Base-by-base conservation (phyloP, 1,140 invertebrate species). In the Glossosoma conforme region DNA sequence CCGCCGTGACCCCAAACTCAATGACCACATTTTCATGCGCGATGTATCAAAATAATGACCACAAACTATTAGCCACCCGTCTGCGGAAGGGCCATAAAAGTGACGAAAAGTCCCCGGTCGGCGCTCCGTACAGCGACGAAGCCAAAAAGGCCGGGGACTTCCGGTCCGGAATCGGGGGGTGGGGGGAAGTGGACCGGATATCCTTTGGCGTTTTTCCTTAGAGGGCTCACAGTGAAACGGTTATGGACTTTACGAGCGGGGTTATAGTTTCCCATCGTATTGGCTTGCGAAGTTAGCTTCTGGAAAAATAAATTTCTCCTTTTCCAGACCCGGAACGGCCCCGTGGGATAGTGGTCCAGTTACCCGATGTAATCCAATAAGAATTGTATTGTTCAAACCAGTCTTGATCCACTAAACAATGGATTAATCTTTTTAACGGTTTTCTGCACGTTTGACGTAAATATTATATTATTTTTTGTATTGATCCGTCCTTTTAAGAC, bases 31-130 rank as follows among this genome's bases (percentile, higher is more conserved):
- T 51, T 43, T 33, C 40, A 37, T 36, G 6, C 20, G 17, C 45
- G 38, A 43, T 52, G 46, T 52, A 52, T 52, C 49, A 52, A 52
- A 52, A 52, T 52, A 52, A 52, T 52, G 50, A 52, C 35, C 50
- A 28, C 43, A 45, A 40, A 52, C 42, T 45, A 52, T 46, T 45
- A 52, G 43, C 22, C 48, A 18, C 13, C 24, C 28, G 42, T 25
- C 42, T 22, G 41, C 41, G 41, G 18, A 43, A 28, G 25, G 21
- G 19, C 35, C 35, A 37, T 37, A 37, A 37, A 37, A n/a, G 5
- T 5, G 35, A 14, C 35, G 35, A 6, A 28, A 36, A 38, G 36
- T 38, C 36, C 36, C 13, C 20, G 11, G 9, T 18, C 36, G 36
- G 10, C 36, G 11, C 5, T 10, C 14, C 24, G 36, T 38, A n/a